phyloP scores from a whole-genome alignment of 2,888 invertebrate species.

The Lingula anatina region DNA sequence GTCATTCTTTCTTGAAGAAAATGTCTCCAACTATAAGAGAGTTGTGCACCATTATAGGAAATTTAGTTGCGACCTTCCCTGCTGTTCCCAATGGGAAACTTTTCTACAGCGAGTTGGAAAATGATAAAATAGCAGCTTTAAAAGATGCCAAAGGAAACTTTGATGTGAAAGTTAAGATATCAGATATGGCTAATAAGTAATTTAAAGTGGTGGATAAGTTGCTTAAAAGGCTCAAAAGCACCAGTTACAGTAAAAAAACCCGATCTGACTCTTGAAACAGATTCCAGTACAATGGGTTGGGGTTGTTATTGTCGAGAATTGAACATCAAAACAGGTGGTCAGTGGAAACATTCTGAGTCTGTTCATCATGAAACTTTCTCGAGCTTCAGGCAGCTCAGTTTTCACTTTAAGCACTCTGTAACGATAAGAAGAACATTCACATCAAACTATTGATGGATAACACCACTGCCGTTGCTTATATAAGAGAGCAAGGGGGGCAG shows the following conservation, averaged over 20 bases:
- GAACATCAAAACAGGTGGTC: not conserved
- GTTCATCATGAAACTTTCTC: constrained; percentile 2
- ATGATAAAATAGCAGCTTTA: constrained; percentile 1
- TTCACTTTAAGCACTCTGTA: constrained; percentile 2
- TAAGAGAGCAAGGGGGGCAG: constrained; percentile 5
- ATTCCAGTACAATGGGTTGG: constrained; percentile 1
- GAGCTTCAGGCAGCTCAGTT: constrained; percentile 5
- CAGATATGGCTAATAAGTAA: not conserved
- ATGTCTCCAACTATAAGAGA: constrained; percentile 1
- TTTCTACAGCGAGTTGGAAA: constrained; percentile 1
- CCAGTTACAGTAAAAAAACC: not conserved
- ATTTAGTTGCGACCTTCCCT: not conserved
- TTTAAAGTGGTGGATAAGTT: too few relatives aligned
- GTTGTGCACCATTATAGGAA: not conserved
- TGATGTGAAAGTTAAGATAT: not conserved
- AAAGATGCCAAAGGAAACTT: not conserved
- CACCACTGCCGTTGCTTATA: constrained; percentile 1
- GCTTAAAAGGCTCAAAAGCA: too few relatives aligned
- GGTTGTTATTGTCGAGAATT: constrained; percentile 1
- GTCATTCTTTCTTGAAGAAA: not conserved
- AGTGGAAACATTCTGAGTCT: not conserved
- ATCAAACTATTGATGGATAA: constrained; percentile 2
- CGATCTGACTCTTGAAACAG: not conserved
- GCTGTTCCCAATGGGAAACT: not conserved
- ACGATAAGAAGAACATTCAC: constrained; percentile 1